A percentile compares a stretch with the other conserved stretches of the same genome.
These are phyloP conservation scores for Trogon melanurus DNA, from an alignment of 2,113 vertebrate genomes.

Conservation along the genomic window DNA sequence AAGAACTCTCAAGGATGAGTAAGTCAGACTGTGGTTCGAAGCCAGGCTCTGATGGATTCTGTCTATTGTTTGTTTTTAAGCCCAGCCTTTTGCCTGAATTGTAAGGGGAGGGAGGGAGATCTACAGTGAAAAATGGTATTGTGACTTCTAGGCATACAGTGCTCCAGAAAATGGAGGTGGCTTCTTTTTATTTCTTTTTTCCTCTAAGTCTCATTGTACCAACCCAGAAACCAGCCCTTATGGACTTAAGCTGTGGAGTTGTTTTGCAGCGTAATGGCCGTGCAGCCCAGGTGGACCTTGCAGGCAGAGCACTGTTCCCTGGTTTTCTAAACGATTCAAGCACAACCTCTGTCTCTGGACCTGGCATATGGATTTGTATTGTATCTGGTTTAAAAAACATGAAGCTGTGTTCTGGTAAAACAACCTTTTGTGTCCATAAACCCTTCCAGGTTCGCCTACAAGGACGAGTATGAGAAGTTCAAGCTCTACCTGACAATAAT, in stretches of 20 bases:
- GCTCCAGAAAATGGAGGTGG: not conserved
- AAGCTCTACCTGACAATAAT: slow-evolving; percentile 98
- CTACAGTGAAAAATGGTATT: not conserved
- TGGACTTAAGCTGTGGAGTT: not conserved
- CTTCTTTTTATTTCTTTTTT: too few species aligned
- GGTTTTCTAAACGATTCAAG: not conserved
- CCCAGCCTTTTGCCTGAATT: not conserved
- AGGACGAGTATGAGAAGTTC: slow-evolving; percentile 99
- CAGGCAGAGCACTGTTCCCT: fast-evolving
- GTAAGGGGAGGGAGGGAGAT: not conserved
- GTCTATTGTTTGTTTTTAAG: not conserved
- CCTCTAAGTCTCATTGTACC: not conserved
- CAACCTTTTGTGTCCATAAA: not conserved
- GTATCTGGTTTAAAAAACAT: not conserved
- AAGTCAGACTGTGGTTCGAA: fast-evolving
- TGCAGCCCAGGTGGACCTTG: not conserved
- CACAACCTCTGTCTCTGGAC: not conserved
- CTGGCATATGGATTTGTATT: not conserved
- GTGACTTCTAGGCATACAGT: not conserved
- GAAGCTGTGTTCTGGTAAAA: not conserved
- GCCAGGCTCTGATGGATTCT: not conserved
- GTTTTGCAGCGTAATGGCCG: not conserved
- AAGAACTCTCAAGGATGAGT: not conserved
- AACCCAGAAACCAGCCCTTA: not conserved
- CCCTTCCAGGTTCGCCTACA: slow-evolving; percentile 91